A percentile compares a stretch with the other conserved stretches of the same genome.
Conservation (phyloP, 2,888 invertebrate species). For the Acleris literana region DNA sequence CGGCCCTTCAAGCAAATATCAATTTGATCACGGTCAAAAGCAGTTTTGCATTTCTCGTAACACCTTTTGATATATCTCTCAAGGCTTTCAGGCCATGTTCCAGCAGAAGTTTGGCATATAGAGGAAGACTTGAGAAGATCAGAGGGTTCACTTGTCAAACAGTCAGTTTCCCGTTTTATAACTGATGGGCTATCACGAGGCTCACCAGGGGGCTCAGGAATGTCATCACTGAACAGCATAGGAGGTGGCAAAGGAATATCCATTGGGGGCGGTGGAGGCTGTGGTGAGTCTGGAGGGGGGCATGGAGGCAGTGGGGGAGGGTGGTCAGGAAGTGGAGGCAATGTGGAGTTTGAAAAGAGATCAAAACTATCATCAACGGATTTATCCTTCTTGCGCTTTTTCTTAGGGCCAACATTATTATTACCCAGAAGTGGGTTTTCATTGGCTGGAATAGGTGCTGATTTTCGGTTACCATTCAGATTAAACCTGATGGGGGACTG, state of each 20-base stretch:
- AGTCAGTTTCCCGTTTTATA: conserved; percentile 49
- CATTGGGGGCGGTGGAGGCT: conserved; percentile 60
- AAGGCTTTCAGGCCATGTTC: conserved; percentile 90
- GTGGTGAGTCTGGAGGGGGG: conserved; percentile 74
- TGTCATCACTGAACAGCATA: conserved; percentile 72
- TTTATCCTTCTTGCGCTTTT: conserved; percentile 88
- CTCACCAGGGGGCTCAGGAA: conserved; percentile 67
- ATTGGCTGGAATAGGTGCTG: conserved; percentile 65
- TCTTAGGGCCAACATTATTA: conserved; percentile 85
- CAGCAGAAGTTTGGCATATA: conserved; percentile 68
- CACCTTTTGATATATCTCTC: conserved; percentile 96
- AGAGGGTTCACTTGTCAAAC: conserved; percentile 57
- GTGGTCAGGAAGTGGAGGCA: conserved; percentile 83
- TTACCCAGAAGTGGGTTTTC: conserved; percentile 72
- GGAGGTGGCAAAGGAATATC: conserved; percentile 72
- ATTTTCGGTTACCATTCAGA: conserved; percentile 69
- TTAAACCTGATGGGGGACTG: conserved; percentile 78
- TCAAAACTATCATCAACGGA: conserved; percentile 77
- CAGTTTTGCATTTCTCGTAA: conserved; percentile 94
- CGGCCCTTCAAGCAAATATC: conserved; percentile 97
- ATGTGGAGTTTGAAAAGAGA: conserved; percentile 55
- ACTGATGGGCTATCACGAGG: conserved; percentile 43
- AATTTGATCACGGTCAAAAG: conserved; percentile 96
- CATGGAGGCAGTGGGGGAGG: conserved; percentile 81
- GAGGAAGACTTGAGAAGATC: conserved; percentile 65